Base-by-base conservation (phyloP, 2,888 invertebrate genomes). In the Sarcophaga caerulescens region DNA sequence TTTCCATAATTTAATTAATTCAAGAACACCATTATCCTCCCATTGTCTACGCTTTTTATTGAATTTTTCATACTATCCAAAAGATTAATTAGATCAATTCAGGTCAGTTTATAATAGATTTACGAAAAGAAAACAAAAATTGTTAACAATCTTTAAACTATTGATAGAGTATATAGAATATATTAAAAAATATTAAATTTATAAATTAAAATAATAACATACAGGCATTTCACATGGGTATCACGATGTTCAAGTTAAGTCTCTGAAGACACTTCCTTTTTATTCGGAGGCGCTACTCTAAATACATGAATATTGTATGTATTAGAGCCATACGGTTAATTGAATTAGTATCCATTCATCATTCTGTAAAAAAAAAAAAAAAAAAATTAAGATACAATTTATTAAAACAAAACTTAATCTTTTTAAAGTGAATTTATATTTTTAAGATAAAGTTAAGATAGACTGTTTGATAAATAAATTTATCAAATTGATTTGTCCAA, bases 41-140 rank as follows among this genome's bases (percentile, higher is more conserved):
- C 92, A 92, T 90, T 92, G 92, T 89, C 92, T 91, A 87, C 92
- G 92, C 90, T 92, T 92, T 91, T 92, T 92, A 88, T 92, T 92
- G 91, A 92, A 92, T 91, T 92, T 92, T 92, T 92, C 92, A 92
- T 92, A 92, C 89, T 89, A 59, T n/a, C 11, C 4, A 21, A 21
- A 75, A 17, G 19, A 17, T 65, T 65, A 35, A n/a, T 25, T 17
- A 65, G 11, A 68, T 14, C 12, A 14, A 68, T 35, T 23, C 11
- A 11, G 17, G 12, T 21, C 8, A 68, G 23, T 21, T 21, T 63
- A n/a, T 12, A n/a, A 14, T 52, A 17, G 52, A 52, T 52, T 52
- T 52, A 52, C 52, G 52, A 80, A 65, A 73, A 76, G n/a, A 44
- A 75, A 45, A 77, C 17, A 74, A 78, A 74, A 62, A 44, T 66